phyloP scores from a whole-genome alignment of 2,797 vertebrate species.

The Sebastes elongatus region DNA sequence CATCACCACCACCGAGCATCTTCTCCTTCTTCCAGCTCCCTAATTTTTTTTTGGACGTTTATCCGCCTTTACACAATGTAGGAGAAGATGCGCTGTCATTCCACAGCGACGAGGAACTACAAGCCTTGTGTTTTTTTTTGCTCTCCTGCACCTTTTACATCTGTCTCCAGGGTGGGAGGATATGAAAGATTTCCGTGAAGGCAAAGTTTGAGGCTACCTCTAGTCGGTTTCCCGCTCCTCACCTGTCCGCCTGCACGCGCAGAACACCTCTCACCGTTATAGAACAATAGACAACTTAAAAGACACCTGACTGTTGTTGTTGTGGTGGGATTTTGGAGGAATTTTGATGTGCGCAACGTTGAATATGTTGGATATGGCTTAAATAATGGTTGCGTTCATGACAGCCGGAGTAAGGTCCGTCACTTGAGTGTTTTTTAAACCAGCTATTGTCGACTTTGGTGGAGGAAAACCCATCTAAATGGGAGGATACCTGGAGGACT shows the following conservation, averaged over 20 bases:
- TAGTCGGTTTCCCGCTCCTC: constrained; percentile 65
- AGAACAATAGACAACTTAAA: constrained; percentile 64
- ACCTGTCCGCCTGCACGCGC: constrained; percentile 66
- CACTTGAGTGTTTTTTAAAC: constrained; percentile 74
- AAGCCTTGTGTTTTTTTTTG: constrained; percentile 24
- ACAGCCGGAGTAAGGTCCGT: constrained; percentile 82
- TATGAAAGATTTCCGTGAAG: constrained; percentile 63
- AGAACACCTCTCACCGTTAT: constrained; percentile 9
- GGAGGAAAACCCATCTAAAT: constrained; percentile 75
- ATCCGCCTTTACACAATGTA: constrained; percentile 63
- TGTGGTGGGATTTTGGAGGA: constrained; percentile 61
- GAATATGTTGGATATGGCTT: constrained; percentile 69
- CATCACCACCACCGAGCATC: too few species aligned
- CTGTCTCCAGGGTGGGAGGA: constrained; percentile 44
- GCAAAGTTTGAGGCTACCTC: constrained; percentile 81
- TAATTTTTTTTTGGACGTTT: constrained; percentile 25
- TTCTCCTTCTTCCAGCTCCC: constrained; percentile 23
- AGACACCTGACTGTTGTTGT: constrained; percentile 47
- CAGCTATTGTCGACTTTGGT: constrained; percentile 73
- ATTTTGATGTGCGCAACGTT: constrained; percentile 72
- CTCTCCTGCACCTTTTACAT: constrained; percentile 11
- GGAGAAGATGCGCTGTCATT: constrained; percentile 74
- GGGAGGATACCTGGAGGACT: constrained; percentile 83
- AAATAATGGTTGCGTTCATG: constrained; percentile 76
- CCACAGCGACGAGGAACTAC: constrained; percentile 62